Conservation (phyloP, 2,797 vertebrate genomes). For the Myotis findleyi region DNA sequence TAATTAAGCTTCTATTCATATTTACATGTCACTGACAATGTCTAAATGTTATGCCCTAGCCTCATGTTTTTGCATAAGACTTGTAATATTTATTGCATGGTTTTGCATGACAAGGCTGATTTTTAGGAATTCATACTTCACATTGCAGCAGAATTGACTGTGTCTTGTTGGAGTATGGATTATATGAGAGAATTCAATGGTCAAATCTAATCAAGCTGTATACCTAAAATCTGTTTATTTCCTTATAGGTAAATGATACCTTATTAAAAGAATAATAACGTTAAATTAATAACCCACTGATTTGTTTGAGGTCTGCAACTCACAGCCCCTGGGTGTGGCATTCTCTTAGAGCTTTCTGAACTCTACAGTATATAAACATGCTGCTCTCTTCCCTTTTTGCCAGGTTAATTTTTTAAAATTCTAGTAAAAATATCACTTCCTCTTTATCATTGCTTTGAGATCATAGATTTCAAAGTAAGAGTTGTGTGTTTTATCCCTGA, state of each 20-base stretch:
- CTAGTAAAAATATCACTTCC: slow-evolving; percentile 39
- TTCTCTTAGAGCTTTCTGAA: not conserved
- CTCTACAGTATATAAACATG: not conserved
- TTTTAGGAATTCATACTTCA: not conserved
- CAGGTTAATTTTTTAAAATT: slow-evolving; percentile 34
- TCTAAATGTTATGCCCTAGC: not conserved
- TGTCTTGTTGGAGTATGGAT: not conserved
- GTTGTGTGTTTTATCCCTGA: not conserved
- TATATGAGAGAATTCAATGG: not conserved
- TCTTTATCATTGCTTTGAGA: not conserved
- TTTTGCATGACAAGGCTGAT: not conserved
- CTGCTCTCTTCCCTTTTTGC: not conserved
- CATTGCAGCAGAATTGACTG: not conserved
- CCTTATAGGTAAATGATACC: not conserved
- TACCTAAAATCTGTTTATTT: slow-evolving; percentile 32
- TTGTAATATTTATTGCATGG: not conserved
- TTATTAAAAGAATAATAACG: not conserved
- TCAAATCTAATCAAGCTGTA: not conserved
- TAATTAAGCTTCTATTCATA: not conserved
- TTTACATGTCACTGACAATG: not conserved
- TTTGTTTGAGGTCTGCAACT: not conserved
- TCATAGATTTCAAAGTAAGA: not conserved
- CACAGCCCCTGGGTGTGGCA: not conserved
- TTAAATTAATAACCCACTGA: not conserved
- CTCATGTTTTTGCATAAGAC: not conserved